phyloP scores from a whole-genome alignment of 2,113 vertebrate species.

The Zosterops lateralis region DNA sequence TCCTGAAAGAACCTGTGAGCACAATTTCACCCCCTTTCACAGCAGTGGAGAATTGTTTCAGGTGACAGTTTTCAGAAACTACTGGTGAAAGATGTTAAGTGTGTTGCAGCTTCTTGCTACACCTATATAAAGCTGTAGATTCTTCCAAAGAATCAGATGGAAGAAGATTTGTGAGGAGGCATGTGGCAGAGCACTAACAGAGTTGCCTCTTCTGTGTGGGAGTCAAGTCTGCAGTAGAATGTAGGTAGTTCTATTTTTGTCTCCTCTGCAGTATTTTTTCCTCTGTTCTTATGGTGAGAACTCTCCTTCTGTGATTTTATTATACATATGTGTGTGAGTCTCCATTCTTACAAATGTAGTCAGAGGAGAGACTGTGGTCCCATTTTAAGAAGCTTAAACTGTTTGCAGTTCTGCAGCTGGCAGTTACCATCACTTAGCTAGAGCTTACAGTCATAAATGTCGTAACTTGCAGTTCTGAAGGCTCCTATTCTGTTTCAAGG shows the following conservation, averaged over 20 bases:
- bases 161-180: not conserved
- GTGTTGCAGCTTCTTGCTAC: not conserved
- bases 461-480: not conserved
- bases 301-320: not conserved
- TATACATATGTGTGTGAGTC: not conserved
- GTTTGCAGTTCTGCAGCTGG: slow-evolving; percentile 4
- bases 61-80: not conserved
- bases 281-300: not conserved
- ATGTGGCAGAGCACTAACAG: not conserved
- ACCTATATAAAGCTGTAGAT: not conserved
- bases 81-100: not conserved
- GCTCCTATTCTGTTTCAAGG: not conserved
- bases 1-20: not conserved
- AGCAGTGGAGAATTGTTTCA: not conserved
- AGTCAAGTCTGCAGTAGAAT: not conserved
- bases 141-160: not conserved
- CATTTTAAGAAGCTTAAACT: not conserved
- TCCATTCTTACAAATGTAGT: not conserved
- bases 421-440: not conserved
- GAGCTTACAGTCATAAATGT: not conserved
- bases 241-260: slow-evolving; percentile 20
- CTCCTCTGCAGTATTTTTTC: not conserved
- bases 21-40: not conserved
- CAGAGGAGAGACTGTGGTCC: not conserved
- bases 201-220: not conserved